Percentiles rank a stretch among this genome's conserved stretches.
phyloP scores from a whole-genome alignment of 2,113 vertebrate genomes.

The Cottus gobio region DNA sequence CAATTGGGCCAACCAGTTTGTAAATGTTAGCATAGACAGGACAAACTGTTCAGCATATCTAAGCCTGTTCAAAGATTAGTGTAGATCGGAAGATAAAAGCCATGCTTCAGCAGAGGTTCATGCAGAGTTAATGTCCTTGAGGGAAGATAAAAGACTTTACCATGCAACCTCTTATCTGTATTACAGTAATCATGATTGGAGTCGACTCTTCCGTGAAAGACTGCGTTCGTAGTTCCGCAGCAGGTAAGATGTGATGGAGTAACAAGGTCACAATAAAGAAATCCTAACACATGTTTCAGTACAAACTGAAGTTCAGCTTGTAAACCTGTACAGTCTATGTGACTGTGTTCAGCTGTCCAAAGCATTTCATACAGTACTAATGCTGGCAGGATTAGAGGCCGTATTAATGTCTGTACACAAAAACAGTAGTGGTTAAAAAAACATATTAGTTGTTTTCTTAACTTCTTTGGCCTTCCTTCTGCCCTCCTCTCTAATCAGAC shows the following conservation, averaged over 20 bases:
- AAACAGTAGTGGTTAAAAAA: background rate
- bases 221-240: conserved; percentile 1
- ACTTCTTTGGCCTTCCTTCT: background rate
- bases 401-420: background rate
- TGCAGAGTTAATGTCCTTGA: conserved; percentile 58
- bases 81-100: conserved; percentile 31
- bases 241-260: background rate
- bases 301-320: background rate
- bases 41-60: conserved; percentile 27
- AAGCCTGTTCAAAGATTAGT: conserved; percentile 49
- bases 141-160: conserved; percentile 52
- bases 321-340: background rate
- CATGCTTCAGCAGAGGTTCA: conserved; percentile 14
- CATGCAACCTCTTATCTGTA: conserved; percentile 39
- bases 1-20: background rate
- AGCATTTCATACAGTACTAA: background rate
- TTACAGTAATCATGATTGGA: conserved; percentile 26
- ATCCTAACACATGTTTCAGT: background rate
- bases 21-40: background rate
- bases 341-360: background rate
- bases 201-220: background rate
- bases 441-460: conserved; percentile 4
- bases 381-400: background rate
- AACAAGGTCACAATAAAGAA: background rate
- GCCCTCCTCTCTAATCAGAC: conserved; percentile 22